Evolutionary conservation across 1,140 invertebrate genomes (phyloP).

Genomic region (Nilaparvata lugens): DNA sequence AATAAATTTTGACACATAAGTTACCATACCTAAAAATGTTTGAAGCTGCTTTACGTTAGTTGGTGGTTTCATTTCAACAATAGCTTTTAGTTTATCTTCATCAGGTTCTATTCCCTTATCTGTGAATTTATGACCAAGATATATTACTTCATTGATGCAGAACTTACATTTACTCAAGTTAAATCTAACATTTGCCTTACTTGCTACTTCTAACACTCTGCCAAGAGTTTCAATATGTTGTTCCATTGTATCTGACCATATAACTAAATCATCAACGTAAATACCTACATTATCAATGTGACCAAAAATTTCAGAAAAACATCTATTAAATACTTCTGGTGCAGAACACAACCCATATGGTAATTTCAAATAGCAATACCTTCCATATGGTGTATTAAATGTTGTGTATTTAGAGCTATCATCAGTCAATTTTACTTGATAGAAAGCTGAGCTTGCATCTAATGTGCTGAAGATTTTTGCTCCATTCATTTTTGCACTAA

Average conservation of each 20-base stretch:
- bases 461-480: background rate
- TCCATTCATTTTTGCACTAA: background rate
- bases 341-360: conserved; percentile 9
- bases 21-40: background rate
- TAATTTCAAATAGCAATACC: conserved; percentile 4
- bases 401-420: background rate
- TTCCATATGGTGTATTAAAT: conserved; percentile 9
- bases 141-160: background rate
- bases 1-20: background rate
- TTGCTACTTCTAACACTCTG: background rate
- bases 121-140: conserved; percentile 4
- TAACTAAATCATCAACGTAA: conserved; percentile 10
- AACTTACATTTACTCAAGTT: conserved; percentile 14
- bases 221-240: conserved; percentile 1
- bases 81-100: conserved; percentile 4
- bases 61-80: conserved; percentile 1
- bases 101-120: background rate
- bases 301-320: background rate
- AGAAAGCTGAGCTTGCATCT: conserved; percentile 1
- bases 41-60: background rate
- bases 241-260: background rate
- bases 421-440: background rate
- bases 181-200: conserved; percentile 8
- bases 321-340: conserved; percentile 2
- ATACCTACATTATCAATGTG: background rate